phyloP scores from a whole-genome alignment of 2,113 vertebrate species.

The Serinus canaria region DNA sequence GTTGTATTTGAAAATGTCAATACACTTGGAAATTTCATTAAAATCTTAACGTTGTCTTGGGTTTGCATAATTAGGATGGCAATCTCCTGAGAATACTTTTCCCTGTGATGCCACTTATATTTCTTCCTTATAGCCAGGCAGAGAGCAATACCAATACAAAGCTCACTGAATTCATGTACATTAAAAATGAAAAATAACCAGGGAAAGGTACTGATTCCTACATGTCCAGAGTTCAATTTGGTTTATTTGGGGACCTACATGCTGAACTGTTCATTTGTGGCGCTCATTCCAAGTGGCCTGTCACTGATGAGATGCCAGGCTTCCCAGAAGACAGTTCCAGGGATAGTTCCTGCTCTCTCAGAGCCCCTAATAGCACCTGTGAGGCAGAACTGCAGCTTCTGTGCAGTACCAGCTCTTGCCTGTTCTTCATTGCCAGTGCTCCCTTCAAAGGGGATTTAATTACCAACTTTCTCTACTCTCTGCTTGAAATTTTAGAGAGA shows the following conservation, averaged over 20 bases:
- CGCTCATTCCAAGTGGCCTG: neutral
- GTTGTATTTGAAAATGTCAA: neutral
- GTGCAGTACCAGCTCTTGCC: neutral
- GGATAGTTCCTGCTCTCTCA: neutral
- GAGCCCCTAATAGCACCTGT: neutral
- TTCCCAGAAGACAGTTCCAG: neutral
- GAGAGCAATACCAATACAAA: neutral
- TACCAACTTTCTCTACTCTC: neutral
- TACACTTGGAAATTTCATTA: neutral
- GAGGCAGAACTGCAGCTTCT: neutral
- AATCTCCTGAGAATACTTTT: neutral
- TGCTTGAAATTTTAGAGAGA: slow-evolving; percentile 1
- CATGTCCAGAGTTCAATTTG: neutral
- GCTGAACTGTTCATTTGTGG: neutral
- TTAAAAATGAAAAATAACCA: neutral
- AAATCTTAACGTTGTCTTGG: neutral
- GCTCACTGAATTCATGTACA: neutral
- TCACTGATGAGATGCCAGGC: neutral
- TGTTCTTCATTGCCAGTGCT: neutral
- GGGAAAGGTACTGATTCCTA: neutral
- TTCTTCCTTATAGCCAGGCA: neutral
- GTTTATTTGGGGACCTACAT: neutral
- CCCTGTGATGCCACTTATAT: neutral
- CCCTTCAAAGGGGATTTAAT: neutral
- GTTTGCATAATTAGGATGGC: neutral